Evolutionary conservation across 2,113 vertebrate species (phyloP).

Genomic region (Gymnorhina tibicen): DNA sequence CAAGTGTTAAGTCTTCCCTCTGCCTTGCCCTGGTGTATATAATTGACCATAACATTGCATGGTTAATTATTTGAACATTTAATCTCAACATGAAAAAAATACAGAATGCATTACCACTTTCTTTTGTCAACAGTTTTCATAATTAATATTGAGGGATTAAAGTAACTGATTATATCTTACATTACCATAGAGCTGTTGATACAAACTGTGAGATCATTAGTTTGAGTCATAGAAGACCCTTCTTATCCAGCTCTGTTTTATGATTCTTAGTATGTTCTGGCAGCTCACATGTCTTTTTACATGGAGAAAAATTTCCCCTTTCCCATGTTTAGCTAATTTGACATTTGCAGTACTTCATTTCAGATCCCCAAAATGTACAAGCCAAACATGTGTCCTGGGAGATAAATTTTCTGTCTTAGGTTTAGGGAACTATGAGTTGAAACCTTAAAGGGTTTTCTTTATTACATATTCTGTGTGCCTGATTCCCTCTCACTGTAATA

Average conservation of each 20-base stretch:
- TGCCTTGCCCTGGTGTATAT: background rate
- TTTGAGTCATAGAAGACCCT: background rate
- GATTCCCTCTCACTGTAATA: background rate
- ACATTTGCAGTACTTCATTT: background rate
- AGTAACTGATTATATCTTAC: background rate
- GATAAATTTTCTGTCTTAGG: background rate
- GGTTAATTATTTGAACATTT: slow-evolving; percentile 6
- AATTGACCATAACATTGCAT: background rate
- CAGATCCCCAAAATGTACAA: background rate
- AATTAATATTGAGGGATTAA: background rate
- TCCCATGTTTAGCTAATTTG: background rate
- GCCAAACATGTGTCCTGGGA: background rate
- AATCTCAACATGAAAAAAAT: background rate
- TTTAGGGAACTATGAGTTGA: background rate
- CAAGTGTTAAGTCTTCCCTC: background rate
- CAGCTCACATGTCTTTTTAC: background rate
- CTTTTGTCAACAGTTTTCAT: background rate
- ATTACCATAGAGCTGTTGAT: background rate
- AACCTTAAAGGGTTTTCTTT: background rate
- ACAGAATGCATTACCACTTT: background rate
- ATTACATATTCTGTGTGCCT: background rate
- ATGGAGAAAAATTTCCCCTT: background rate
- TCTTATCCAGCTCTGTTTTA: background rate
- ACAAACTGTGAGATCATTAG: background rate
- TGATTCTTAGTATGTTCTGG: background rate